Percentiles rank a stretch among this genome's conserved stretches.
phyloP scores from a whole-genome alignment of 2,113 vertebrate species.

The Protobothrops mucrosquamatus region DNA sequence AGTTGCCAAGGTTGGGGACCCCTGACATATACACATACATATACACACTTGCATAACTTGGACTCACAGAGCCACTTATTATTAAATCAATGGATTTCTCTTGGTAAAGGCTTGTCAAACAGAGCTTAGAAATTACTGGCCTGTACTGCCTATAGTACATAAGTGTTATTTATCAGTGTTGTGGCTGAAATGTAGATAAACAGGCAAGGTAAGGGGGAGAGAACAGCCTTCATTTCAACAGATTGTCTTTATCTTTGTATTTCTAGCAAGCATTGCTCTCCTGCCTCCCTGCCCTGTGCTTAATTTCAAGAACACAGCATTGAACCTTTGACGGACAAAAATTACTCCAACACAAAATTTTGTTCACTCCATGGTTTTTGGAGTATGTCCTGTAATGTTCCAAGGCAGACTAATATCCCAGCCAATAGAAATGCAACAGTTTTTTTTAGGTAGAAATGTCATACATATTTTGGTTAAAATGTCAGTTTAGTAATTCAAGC shows the following conservation, averaged over 20 bases:
- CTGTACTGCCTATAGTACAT: neutral
- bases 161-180: constrained; percentile 16
- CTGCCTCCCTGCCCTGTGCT: no score
- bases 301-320: constrained; percentile 46
- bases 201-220: neutral
- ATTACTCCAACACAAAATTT: constrained; percentile 49
- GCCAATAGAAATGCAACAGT: constrained; percentile 39
- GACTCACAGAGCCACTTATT: neutral
- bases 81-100: neutral
- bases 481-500: constrained; percentile 46
- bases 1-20: neutral
- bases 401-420: constrained; percentile 23
- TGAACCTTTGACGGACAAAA: constrained; percentile 47
- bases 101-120: no score
- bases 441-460: constrained; percentile 10
- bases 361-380: constrained; percentile 39
- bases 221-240: constrained; percentile 9
- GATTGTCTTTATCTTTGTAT: constrained; percentile 3
- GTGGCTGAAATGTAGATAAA: constrained; percentile 20
- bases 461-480: constrained; percentile 27
- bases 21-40: neutral
- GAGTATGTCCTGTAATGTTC: constrained; percentile 9
- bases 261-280: neutral
- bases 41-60: neutral
- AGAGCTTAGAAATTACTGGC: neutral